Evolutionary conservation across 2,113 vertebrate species (phyloP).

Genomic region (Damaliscus lunatus): DNA sequence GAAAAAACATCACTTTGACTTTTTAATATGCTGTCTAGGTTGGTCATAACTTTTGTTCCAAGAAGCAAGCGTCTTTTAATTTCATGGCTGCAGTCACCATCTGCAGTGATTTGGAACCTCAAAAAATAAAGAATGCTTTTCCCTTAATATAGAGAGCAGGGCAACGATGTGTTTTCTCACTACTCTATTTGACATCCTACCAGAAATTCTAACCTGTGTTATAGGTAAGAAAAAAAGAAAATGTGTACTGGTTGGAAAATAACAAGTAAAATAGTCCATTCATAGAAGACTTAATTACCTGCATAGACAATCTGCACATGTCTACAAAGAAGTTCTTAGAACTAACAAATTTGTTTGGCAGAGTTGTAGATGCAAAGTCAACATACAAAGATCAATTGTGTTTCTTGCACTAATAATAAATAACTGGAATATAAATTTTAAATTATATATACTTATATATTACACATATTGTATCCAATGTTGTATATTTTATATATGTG

Average conservation of each 20-base stretch:
- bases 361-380: background rate
- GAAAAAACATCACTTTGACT: background rate
- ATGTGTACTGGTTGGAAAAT: background rate
- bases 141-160: background rate
- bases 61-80: background rate
- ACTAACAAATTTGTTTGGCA: background rate
- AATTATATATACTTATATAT: background rate
- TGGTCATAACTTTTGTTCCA: background rate
- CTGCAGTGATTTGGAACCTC: background rate
- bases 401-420: background rate
- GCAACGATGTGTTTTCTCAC: background rate
- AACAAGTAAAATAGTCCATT: background rate
- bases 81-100: background rate
- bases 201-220: background rate
- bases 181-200: background rate
- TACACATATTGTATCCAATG: background rate
- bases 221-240: background rate
- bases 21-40: background rate
- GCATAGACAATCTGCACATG: background rate
- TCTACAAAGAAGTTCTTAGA: background rate
- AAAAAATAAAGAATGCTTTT: background rate
- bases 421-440: background rate
- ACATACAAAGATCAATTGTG: background rate
- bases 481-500: background rate
- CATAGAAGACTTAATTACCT: background rate